Evolutionary conservation across 2,888 invertebrate species (phyloP).

Genomic region (Acanthosepion pharaonis): DNA sequence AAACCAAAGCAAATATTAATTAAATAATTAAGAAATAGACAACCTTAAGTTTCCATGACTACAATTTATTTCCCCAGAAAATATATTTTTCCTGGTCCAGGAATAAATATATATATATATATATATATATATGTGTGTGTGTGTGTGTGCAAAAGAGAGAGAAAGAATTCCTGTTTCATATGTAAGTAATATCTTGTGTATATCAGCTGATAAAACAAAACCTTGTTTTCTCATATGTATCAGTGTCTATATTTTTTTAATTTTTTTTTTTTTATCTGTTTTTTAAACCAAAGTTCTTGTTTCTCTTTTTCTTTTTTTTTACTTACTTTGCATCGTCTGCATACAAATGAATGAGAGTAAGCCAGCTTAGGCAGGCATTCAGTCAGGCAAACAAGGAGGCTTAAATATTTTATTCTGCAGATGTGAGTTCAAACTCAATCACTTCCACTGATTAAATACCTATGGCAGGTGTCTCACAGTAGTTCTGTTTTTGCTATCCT

Average conservation of each 20-base stretch:
- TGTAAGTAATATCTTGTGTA: not conserved
- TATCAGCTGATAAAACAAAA: not conserved
- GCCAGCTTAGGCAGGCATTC: not conserved
- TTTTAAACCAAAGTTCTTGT: not conserved
- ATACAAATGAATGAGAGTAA: not conserved
- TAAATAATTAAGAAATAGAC: no score
- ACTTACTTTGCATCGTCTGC: not conserved
- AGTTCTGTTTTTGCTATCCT: not conserved
- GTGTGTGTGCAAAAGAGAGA: no score
- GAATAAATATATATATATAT: no score
- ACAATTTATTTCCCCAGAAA: no score
- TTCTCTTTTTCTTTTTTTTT: not conserved
- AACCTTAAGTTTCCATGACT: no score
- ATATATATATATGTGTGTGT: no score
- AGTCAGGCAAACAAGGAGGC: conserved; percentile 20
- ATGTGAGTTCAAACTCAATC: conserved; percentile 20
- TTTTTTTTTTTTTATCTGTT: not conserved
- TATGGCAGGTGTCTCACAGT: not conserved
- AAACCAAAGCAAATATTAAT: no score
- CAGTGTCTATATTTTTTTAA: not conserved
- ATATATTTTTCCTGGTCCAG: no score
- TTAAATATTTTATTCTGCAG: not conserved
- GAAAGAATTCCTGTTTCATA: not conserved
- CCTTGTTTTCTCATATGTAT: not conserved
- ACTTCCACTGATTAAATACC: not conserved